phyloP scores from a whole-genome alignment of 2,888 invertebrate genomes.

The Drosophila robusta region DNA sequence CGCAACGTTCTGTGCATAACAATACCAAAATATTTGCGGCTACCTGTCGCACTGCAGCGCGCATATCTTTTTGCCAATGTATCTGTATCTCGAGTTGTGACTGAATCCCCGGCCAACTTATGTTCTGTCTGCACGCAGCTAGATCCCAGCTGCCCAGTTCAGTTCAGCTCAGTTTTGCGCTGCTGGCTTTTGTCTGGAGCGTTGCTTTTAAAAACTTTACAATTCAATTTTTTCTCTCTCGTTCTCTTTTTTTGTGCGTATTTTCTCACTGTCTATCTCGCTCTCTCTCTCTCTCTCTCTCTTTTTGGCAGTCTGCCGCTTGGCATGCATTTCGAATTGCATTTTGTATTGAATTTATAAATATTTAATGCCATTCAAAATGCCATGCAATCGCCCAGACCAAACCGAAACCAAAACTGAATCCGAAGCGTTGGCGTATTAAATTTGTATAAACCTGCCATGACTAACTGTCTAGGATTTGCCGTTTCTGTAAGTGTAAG shows the following conservation, averaged over 20 bases:
- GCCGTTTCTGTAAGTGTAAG: conserved; percentile 3
- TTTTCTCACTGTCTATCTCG: background rate
- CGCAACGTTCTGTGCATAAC: conserved; percentile 17
- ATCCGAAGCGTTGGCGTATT: conserved; percentile 60
- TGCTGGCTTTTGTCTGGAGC: conserved; percentile 56
- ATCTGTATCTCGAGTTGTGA: conserved; percentile 31
- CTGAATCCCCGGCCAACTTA: conserved; percentile 52
- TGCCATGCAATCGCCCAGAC: conserved; percentile 70
- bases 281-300: background rate
- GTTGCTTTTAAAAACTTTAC: conserved; percentile 70
- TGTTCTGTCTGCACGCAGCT: conserved; percentile 52
- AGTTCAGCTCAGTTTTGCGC: background rate
- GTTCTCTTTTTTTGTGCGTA: conserved; percentile 6
- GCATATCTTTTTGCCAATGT: conserved; percentile 38
- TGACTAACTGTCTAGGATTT: conserved; percentile 69
- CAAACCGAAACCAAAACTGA: conserved; percentile 26
- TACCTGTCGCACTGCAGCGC: conserved; percentile 55
- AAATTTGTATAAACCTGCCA: conserved; percentile 64
- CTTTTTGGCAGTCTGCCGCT: conserved; percentile 64
- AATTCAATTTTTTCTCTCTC: conserved; percentile 68
- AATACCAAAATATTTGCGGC: conserved; percentile 48
- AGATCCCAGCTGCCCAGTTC: conserved; percentile 4
- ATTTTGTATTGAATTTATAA: conserved; percentile 85
- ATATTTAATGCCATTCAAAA: conserved; percentile 83
- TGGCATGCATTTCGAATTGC: conserved; percentile 80